These are phyloP conservation scores for Andricus curvator DNA, from an alignment of 2,888 invertebrate species.

Conservation along the genomic window DNA sequence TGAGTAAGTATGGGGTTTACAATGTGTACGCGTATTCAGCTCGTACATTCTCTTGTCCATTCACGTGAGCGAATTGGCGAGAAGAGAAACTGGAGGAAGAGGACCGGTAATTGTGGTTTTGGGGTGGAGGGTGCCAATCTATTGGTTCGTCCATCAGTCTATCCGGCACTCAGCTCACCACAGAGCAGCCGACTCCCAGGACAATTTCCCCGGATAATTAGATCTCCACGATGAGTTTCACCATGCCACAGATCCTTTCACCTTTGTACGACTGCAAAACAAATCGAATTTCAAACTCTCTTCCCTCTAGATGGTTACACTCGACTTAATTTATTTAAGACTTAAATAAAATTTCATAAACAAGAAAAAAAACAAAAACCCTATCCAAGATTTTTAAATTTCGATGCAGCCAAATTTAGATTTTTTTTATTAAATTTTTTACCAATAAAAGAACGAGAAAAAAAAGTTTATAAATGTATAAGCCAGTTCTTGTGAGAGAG, in stretches of 20 bases:
- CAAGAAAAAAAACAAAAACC: background rate
- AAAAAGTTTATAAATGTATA: too few species aligned
- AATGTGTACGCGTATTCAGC: constrained; percentile 18
- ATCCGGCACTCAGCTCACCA: constrained; percentile 41
- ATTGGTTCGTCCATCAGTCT: constrained; percentile 43
- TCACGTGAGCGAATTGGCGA: constrained; percentile 35
- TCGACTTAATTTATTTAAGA: background rate
- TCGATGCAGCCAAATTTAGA: too few species aligned
- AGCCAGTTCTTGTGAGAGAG: background rate
- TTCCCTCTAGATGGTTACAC: background rate
- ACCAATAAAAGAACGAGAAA: too few species aligned
- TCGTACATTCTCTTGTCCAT: constrained; percentile 4
- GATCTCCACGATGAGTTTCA: constrained; percentile 41
- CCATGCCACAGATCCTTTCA: constrained; percentile 27
- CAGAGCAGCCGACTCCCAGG: constrained; percentile 41
- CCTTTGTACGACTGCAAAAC: constrained; percentile 17
- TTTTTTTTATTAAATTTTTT: too few species aligned
- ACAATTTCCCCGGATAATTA: constrained; percentile 43
- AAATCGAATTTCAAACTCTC: constrained; percentile 20
- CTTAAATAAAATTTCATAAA: background rate
- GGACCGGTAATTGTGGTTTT: constrained; percentile 35
- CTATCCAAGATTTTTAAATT: too few species aligned
- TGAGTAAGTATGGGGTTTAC: constrained; percentile 5
- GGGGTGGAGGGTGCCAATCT: constrained; percentile 41
- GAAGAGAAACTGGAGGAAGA: constrained; percentile 35